Base-by-base conservation (phyloP, 92 coral and sea anemone species). In the Parazoanthus atlanticus region DNA sequence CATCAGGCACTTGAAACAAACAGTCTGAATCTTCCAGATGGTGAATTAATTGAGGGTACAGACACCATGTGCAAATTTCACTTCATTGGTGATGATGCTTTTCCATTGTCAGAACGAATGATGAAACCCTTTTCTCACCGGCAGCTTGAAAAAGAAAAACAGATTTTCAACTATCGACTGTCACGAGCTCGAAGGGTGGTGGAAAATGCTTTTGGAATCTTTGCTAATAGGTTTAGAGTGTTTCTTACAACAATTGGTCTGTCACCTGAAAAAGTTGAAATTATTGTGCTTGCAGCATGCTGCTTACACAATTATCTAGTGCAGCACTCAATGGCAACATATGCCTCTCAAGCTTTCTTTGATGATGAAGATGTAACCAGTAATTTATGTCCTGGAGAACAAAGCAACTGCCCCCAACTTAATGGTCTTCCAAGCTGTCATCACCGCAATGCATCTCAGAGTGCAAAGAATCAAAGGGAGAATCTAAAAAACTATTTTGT, bases 381-480 rank as follows among this genome's bases (percentile, higher is more conserved):
- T 34, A 34, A 34, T 34, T 34, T 34, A 34, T 34, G 38, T 34
- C 38, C 38, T 3, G 38, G 38, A 5, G 47, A 41, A 41, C 47
- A 88, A 90, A 90, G 89, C 84, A 77, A 76, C 72, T 80, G 90
- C 58, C 86, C 69, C 12, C 29, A 49, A 23, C 82, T 89, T 8
- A 85, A 86, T 25, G 81, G 67, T 47, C 61, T 89, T 52, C 80
- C 74, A 26, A 82, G 81, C 32, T 77, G 85, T 75, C 79, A 56
- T 49, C 86, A 78, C 26, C 80, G 91, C 56, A 92, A 92, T 85
- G 91, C 94, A 40, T 72, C 91, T 3, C 67, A 74, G 23, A 66
- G 15, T 52, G 94, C 94, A 73, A 90, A 92, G 85, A 34, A 81
- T 75, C 91, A 92, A 80, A 82, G 93, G 8, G 78, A 86, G 15